A percentile compares a stretch with the other conserved stretches of the same genome.
Evolutionary conservation across 2,797 vertebrate genomes (phyloP).

Genomic region (Argya squamiceps): DNA sequence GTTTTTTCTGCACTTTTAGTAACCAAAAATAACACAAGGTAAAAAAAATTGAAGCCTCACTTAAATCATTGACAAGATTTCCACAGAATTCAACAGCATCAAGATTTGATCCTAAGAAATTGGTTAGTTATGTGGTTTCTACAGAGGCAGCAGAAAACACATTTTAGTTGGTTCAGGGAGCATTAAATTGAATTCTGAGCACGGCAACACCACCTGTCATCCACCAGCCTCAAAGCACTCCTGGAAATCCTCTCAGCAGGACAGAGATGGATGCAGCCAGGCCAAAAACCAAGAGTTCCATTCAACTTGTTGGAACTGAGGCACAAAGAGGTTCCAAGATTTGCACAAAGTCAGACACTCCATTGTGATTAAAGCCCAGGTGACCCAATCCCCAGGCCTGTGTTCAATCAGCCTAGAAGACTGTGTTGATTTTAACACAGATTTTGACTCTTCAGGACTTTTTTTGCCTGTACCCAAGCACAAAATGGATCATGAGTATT

Average conservation of each 20-base stretch:
- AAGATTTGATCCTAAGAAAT: background rate
- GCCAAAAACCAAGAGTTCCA: background rate
- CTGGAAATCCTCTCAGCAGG: background rate
- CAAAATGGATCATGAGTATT: background rate
- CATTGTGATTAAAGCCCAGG: background rate
- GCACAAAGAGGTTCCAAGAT: background rate
- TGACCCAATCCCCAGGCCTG: background rate
- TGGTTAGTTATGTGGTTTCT: background rate
- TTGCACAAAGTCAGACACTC: background rate
- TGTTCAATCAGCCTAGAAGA: background rate
- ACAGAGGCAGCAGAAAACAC: background rate
- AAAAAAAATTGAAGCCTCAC: background rate
- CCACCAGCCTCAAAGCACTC: background rate
- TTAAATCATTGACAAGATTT: background rate
- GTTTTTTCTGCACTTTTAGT: background rate
- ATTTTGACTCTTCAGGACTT: background rate
- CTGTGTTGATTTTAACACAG: background rate
- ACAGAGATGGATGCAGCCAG: fast-evolving
- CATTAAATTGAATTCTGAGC: background rate
- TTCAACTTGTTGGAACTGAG: background rate
- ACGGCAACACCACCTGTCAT: fast-evolving
- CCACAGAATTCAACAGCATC: background rate
- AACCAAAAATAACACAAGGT: background rate
- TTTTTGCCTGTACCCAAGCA: background rate
- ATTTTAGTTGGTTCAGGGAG: background rate